Percentiles rank a stretch among this genome's conserved stretches.
phyloP scores from a whole-genome alignment of 1,140 invertebrate genomes.

The Homalodisca vitripennis region DNA sequence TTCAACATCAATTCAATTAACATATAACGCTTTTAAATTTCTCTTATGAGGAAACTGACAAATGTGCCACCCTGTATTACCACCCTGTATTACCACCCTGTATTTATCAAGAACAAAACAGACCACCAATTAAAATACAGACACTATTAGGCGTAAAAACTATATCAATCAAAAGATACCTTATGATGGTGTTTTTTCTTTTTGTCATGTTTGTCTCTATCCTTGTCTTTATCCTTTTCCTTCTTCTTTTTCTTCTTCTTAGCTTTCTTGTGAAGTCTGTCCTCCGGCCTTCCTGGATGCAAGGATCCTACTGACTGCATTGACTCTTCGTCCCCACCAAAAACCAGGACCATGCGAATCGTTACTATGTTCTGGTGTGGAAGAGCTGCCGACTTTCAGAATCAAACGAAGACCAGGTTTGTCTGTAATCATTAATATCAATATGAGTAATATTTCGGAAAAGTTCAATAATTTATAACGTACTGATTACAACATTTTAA shows the following conservation, averaged over 20 bases:
- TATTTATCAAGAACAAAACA: no score
- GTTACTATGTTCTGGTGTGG: conserved; percentile 65
- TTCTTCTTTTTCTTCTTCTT: conserved; percentile 45
- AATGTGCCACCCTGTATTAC: no score
- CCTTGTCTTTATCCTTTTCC: conserved; percentile 40
- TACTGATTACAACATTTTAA: neutral
- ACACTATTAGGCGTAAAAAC: no score
- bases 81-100: no score
- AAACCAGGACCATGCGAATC: conserved; percentile 49
- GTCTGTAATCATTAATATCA: conserved; percentile 49
- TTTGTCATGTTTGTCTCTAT: conserved; percentile 41
- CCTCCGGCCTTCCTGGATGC: conserved; percentile 2
- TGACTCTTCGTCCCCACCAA: conserved; percentile 38
- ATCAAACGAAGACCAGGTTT: conserved; percentile 71
- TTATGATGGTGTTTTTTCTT: conserved; percentile 62
- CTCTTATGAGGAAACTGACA: no score
- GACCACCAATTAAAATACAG: no score
- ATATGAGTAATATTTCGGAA: conserved; percentile 39
- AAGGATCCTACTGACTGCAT: conserved; percentile 35
- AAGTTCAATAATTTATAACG: neutral
- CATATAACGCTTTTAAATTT: no score
- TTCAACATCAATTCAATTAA: no score
- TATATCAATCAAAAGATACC: no score
- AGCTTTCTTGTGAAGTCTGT: conserved; percentile 36
- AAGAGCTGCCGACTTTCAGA: conserved; percentile 72